phyloP scores from a whole-genome alignment of 2,888 invertebrate species.

The Hydrotaea cyrtoneurina region DNA sequence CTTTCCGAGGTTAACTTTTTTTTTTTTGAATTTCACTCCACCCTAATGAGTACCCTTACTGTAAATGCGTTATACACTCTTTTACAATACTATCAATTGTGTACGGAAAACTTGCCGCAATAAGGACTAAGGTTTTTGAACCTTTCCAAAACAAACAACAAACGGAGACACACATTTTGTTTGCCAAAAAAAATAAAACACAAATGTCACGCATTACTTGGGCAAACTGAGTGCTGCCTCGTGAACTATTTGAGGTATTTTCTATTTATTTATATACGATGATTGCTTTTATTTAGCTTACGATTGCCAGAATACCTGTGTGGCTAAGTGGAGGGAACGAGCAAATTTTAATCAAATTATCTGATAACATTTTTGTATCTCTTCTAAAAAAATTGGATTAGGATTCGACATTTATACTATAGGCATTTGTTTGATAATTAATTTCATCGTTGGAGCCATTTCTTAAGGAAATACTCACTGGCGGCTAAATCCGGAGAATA shows the following conservation, averaged over 20 bases:
- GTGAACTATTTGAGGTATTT: conserved; percentile 1
- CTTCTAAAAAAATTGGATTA: too few species aligned
- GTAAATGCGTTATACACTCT: neutral
- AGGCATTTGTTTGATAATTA: too few species aligned
- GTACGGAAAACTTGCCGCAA: conserved; percentile 6
- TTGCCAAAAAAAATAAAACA: conserved; percentile 47
- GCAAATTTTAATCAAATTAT: too few species aligned
- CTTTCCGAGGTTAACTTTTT: too few species aligned
- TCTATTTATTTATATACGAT: neutral
- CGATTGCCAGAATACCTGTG: too few species aligned
- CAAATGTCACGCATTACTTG: conserved; percentile 55
- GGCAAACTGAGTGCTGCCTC: conserved; percentile 44
- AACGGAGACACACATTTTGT: conserved; percentile 5
- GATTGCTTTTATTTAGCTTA: neutral
- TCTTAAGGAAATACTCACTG: too few species aligned
- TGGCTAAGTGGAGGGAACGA: too few species aligned
- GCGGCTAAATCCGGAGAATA: too few species aligned
- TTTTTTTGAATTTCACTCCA: too few species aligned
- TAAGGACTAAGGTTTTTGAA: conserved; percentile 54
- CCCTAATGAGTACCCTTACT: neutral
- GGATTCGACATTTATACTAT: too few species aligned
- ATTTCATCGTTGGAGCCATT: too few species aligned
- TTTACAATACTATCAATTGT: neutral
- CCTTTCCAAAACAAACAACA: conserved; percentile 21
- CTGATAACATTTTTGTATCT: too few species aligned